Evolutionary conservation across 2,797 vertebrate genomes (phyloP), one percentile per base, ranked within the genome.

Genomic region (Amniataba percoides): DNA sequence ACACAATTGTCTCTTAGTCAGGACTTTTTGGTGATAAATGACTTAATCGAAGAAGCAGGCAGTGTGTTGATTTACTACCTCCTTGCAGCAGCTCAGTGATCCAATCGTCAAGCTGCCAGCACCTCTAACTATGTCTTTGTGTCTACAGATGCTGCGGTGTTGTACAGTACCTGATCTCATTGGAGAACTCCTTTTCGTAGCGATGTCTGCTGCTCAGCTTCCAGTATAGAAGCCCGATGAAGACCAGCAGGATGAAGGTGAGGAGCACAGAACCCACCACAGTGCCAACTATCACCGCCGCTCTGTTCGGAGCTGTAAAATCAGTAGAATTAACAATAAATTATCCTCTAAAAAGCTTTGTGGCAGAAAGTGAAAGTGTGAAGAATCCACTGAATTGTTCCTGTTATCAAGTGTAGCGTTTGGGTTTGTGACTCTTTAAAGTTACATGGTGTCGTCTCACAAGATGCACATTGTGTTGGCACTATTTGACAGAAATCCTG

Each of bases 191-290:
- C 85, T 90, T 90, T 66, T 96, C 94, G 34, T 89, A 90, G 58
- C 77, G 68, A 16, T 3, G 66, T 79, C 85, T 93, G 51, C 45
- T 83, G 36, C 92, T 92, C 81, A 95, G 87, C 86, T 95, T 96
- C 92, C 95, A 96, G 82, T 94, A 59, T 14, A 98, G 78, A 0
- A 96, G 90, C 83, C 88, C 94, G 68, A 96, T 81, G 89, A 97
- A 93, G 63, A 97, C 57, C 46, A 96, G 78, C 9, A 97, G 77
- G 51, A 97, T 89, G 53, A 94, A 80, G 84, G 96, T 57, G 19
- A 96, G 83, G 71, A 99, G 95, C 43, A 97, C 74, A 4, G 93
- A 93, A 13, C 96, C 96, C 81, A 97, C 90, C 18, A 96, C 69
- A 0, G 95, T 94, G 31, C 96, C 97, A 0, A 94, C 87, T 16